These are phyloP conservation scores for Beris morrisii DNA, from an alignment of 2,888 invertebrate species.

Conservation along the genomic window DNA sequence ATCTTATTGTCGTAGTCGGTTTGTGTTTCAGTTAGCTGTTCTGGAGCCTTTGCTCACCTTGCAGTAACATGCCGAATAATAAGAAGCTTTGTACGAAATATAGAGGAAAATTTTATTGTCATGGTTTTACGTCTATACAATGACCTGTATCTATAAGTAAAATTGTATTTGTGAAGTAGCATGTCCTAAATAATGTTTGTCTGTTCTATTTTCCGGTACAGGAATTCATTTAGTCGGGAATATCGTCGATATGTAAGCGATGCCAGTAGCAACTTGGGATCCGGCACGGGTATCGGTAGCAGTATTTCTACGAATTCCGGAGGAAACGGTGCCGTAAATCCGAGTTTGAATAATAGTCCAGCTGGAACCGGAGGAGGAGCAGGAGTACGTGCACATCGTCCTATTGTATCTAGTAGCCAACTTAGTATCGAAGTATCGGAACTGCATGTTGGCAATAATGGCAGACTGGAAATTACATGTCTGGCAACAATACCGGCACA, in stretches of 20 bases:
- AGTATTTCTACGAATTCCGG: not conserved
- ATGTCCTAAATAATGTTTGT: too few relatives aligned
- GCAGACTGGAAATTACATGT: slow-evolving; percentile 72
- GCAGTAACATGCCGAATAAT: too few relatives aligned
- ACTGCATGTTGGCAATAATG: slow-evolving; percentile 69
- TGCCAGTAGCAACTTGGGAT: slow-evolving; percentile 20
- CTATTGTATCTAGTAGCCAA: slow-evolving; percentile 64
- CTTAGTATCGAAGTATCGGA: slow-evolving; percentile 74
- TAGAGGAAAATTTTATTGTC: too few relatives aligned
- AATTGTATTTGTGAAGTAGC: too few relatives aligned
- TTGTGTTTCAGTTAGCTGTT: too few relatives aligned
- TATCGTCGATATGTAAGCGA: slow-evolving; percentile 47
- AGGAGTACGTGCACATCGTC: slow-evolving; percentile 45
- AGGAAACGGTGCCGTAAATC: slow-evolving; percentile 3
- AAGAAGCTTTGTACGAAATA: too few relatives aligned
- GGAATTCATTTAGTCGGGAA: slow-evolving; percentile 53
- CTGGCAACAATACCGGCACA: slow-evolving; percentile 78
- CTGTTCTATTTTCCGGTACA: slow-evolving; percentile 38
- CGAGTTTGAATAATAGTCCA: slow-evolving; percentile 43
- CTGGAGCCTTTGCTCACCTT: too few relatives aligned
- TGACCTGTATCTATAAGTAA: too few relatives aligned
- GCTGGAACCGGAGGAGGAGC: slow-evolving; percentile 45
- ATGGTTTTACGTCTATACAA: too few relatives aligned
- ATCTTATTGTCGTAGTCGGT: too few relatives aligned
- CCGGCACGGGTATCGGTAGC: not conserved